phyloP scores from a whole-genome alignment of 1,140 invertebrate species.

The Drosophila kanapiae region DNA sequence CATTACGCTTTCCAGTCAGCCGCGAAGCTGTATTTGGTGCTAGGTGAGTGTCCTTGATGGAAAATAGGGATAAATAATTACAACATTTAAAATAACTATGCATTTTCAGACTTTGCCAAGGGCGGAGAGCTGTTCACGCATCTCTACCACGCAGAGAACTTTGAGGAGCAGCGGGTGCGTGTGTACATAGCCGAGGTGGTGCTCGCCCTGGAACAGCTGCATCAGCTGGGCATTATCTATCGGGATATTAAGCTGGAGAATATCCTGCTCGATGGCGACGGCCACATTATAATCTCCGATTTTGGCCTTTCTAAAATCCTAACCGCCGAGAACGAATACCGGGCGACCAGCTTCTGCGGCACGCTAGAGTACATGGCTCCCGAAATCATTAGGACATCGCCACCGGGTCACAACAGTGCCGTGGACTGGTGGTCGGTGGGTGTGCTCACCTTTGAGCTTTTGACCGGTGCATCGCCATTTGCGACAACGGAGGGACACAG shows the following conservation, averaged over 20 bases:
- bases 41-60: constrained; percentile 88
- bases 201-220: constrained; percentile 95
- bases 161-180: constrained; percentile 93
- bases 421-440: constrained; percentile 99
- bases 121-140: constrained; percentile 97
- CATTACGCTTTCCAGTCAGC: constrained; percentile 98
- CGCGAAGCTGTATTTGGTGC: constrained; percentile 95
- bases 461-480: constrained; percentile 99
- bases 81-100: constrained; percentile 33
- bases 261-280: constrained; percentile 94
- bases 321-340: constrained; percentile 85
- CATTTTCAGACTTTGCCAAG: constrained; percentile 94
- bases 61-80: not conserved
- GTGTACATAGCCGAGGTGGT: constrained; percentile 97
- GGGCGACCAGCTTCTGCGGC: constrained; percentile 98
- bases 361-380: constrained; percentile 99
- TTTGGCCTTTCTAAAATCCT: constrained; percentile 96
- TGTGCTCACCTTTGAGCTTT: constrained; percentile 97
- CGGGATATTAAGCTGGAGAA: constrained; percentile 98
- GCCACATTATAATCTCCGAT: constrained; percentile 96
- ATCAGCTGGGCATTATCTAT: constrained; percentile 97
- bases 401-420: constrained; percentile 95
- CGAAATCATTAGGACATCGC: constrained; percentile 94
- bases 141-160: constrained; percentile 94
- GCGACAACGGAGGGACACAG: constrained; percentile 97